Evolutionary conservation across 2,113 vertebrate species (phyloP).

Genomic region (Bungarus multicinctus): DNA sequence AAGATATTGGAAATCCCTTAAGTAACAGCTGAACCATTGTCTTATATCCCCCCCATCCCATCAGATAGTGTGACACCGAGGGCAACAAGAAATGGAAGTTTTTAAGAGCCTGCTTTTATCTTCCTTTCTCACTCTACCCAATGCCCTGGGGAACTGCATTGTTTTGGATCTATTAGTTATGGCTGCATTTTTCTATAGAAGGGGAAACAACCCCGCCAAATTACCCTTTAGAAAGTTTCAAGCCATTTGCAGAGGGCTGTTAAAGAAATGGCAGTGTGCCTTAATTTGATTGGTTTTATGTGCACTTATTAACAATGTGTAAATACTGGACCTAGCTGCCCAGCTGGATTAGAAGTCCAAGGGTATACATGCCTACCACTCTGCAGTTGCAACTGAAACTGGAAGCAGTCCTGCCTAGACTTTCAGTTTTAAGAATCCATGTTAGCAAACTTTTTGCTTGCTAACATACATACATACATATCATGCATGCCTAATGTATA

Average conservation of each 20-base stretch:
- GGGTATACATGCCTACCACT: neutral
- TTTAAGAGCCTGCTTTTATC: neutral
- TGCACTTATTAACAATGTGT: neutral
- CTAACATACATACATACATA: no score
- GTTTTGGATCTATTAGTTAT: neutral
- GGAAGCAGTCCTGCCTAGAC: neutral
- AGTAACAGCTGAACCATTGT: neutral
- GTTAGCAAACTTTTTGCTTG: neutral
- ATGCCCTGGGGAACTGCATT: neutral
- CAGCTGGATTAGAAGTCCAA: neutral
- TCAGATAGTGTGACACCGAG: neutral
- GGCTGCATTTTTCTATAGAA: neutral
- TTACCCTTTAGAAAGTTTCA: neutral
- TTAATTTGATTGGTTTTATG: neutral
- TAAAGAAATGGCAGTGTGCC: neutral
- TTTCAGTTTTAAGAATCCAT: neutral
- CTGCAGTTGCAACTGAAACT: neutral
- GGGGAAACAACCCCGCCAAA: neutral
- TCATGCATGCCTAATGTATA: neutral
- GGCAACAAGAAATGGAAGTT: neutral
- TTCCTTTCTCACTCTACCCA: neutral
- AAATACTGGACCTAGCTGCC: neutral
- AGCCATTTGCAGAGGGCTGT: neutral
- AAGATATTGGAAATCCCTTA: neutral
- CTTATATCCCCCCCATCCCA: neutral